Conservation (phyloP, 2,113 vertebrate species). For the Onychorhynchus coronatus region DNA sequence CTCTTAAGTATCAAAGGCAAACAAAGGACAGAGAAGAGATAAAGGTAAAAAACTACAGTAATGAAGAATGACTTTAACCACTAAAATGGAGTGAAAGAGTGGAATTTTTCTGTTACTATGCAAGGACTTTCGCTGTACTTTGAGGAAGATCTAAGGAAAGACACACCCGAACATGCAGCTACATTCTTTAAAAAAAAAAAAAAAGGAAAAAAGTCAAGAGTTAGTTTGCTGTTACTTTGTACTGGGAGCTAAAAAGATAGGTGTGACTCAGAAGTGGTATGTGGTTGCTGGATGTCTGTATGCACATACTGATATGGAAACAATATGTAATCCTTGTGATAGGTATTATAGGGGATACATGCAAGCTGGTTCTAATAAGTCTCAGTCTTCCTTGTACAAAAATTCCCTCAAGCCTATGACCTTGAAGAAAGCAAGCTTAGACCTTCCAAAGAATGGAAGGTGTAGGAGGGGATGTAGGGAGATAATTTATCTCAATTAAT, state of each 20-base stretch:
- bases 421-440: neutral
- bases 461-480: neutral
- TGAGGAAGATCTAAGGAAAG: neutral
- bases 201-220: neutral
- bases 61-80: neutral
- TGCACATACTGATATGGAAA: neutral
- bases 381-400: neutral
- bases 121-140: neutral
- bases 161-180: neutral
- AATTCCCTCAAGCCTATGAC: neutral
- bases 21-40: constrained; percentile 1
- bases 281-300: neutral
- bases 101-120: neutral
- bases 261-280: neutral
- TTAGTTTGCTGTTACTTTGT: neutral
- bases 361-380: neutral
- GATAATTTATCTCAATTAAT: neutral
- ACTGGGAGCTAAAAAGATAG: neutral
- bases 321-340: neutral
- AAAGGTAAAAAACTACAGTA: neutral
- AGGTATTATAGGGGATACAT: neutral
- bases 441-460: neutral
- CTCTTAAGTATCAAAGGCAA: constrained; percentile 20
- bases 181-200: neutral
- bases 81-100: neutral